Evolutionary conservation across 2,888 invertebrate genomes (phyloP).

Genomic region (Euplagia quadripunctaria): DNA sequence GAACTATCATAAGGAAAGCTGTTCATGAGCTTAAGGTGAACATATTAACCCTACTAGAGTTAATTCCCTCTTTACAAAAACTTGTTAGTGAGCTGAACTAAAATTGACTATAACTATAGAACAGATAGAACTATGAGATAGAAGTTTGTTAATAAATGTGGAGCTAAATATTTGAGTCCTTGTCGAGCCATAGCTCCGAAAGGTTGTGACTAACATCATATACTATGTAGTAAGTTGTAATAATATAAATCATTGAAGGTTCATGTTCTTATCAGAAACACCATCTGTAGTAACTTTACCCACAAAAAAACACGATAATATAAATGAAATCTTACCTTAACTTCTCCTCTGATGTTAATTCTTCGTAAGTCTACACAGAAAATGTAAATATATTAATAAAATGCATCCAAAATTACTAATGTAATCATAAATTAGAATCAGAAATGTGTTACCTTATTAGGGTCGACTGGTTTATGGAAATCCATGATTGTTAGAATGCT

Average conservation of each 20-base stretch:
- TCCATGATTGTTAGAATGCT: conserved; percentile 67
- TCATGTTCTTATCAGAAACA: conserved; percentile 1
- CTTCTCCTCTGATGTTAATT: conserved; percentile 92
- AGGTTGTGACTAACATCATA: not conserved
- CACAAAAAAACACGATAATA: not conserved
- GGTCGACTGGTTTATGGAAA: conserved; percentile 82
- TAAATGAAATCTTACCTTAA: conserved; percentile 86
- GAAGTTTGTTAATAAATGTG: not conserved
- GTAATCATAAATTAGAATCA: conserved; percentile 32
- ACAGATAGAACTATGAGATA: no score
- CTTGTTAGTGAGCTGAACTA: no score
- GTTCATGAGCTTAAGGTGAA: no score
- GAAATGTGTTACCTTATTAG: conserved; percentile 76
- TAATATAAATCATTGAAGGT: not conserved
- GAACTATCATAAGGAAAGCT: no score
- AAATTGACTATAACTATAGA: no score
- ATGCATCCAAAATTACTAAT: conserved; percentile 27
- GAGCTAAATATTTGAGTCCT: not conserved
- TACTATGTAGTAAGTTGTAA: not conserved
- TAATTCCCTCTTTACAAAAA: no score
- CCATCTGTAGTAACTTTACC: not conserved
- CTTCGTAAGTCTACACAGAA: conserved; percentile 89
- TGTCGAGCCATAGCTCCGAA: not conserved
- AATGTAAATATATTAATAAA: conserved; percentile 35
- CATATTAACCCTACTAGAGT: no score